Percentiles rank a stretch among this genome's conserved stretches.
phyloP scores from a whole-genome alignment of 2,113 vertebrate genomes.

The Physeter macrocephalus region DNA sequence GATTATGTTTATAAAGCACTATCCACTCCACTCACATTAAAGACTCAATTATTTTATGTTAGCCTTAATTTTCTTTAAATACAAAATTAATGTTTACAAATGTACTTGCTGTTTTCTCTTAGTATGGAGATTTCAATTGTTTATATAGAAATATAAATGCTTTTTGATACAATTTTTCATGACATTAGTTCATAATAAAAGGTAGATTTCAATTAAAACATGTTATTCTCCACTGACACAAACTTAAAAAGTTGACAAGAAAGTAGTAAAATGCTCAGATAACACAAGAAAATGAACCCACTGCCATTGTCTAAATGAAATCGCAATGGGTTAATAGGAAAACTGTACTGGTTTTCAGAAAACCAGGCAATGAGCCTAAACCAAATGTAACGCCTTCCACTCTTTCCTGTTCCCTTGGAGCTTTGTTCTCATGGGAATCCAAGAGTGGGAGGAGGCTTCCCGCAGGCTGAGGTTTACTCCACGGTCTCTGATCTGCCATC shows the following conservation, averaged over 20 bases:
- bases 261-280: background rate
- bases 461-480: background rate
- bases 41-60: background rate
- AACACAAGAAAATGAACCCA: background rate
- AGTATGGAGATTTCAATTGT: background rate
- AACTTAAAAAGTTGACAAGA: conserved; percentile 11
- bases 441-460: background rate
- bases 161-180: background rate
- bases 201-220: background rate
- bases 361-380: background rate
- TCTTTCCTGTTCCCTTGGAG: background rate
- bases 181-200: background rate
- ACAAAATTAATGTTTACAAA: background rate
- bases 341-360: background rate
- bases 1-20: background rate
- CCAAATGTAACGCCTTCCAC: background rate
- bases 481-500: background rate
- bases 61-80: background rate
- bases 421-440: background rate
- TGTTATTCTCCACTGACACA: background rate
- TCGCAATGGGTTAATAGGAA: background rate
- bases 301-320: background rate
- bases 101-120: background rate
- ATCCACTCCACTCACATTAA: background rate
- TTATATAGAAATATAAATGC: background rate